phyloP scores from a whole-genome alignment of 2,888 invertebrate species.

The Nysson spinosus region DNA sequence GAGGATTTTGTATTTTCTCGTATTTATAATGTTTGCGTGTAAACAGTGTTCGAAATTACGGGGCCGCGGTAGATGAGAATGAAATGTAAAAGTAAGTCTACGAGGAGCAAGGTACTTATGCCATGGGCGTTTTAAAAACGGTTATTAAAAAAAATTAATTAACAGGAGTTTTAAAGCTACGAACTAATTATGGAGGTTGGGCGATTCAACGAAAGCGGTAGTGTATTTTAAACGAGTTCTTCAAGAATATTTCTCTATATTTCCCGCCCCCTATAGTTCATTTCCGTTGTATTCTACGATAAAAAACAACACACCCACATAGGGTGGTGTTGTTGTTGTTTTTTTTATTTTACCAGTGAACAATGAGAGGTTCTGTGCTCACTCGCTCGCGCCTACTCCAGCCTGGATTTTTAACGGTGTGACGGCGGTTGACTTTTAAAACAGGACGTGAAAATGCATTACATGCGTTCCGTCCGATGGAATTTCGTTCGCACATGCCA shows the following conservation, averaged over 20 bases:
- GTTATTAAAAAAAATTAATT: slow-evolving; percentile 30
- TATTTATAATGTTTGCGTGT: too few relatives aligned
- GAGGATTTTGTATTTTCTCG: neutral
- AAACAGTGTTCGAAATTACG: neutral
- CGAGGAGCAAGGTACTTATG: neutral
- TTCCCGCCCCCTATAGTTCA: slow-evolving; percentile 34
- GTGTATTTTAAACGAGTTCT: slow-evolving; percentile 7
- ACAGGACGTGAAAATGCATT: slow-evolving; percentile 29
- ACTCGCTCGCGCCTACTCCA: neutral
- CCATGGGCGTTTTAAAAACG: slow-evolving; percentile 22
- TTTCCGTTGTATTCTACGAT: neutral
- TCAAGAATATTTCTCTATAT: slow-evolving; percentile 16
- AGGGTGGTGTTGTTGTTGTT: too few relatives aligned
- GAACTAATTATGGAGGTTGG: slow-evolving; percentile 24
- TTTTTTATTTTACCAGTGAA: neutral
- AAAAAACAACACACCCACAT: slow-evolving; percentile 28
- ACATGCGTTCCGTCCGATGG: slow-evolving; percentile 54
- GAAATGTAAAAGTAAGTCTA: slow-evolving; percentile 12
- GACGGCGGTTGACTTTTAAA: slow-evolving; percentile 16
- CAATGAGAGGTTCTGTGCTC: neutral
- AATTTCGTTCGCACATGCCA: slow-evolving; percentile 57
- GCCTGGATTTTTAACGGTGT: slow-evolving; percentile 8
- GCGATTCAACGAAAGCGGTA: neutral
- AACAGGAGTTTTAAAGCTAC: slow-evolving; percentile 24
- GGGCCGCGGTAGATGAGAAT: neutral